Evolutionary conservation across 2,888 invertebrate genomes (phyloP).

Genomic region (Pammene fasciana): DNA sequence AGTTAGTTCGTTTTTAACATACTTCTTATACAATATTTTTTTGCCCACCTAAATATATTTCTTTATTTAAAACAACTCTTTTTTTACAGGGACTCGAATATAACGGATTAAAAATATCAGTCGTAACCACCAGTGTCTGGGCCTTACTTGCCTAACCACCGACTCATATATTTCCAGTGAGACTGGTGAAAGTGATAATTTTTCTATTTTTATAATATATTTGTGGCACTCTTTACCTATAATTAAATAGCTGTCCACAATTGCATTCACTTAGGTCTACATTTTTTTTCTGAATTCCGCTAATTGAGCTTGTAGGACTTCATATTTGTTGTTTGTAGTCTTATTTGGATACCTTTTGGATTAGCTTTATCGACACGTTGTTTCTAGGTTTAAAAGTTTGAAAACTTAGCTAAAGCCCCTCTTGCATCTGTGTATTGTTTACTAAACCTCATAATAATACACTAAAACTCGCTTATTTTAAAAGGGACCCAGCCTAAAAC

Average conservation of each 20-base stretch:
- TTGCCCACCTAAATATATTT: slow-evolving; percentile 27
- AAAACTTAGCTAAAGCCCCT: no score
- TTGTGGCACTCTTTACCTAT: slow-evolving; percentile 8
- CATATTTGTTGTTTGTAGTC: no score
- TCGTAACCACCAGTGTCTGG: slow-evolving; percentile 75
- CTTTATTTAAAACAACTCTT: slow-evolving; percentile 50
- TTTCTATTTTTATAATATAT: slow-evolving; percentile 50
- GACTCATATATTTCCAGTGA: slow-evolving; percentile 30
- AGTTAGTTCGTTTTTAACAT: not conserved
- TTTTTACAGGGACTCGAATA: slow-evolving; percentile 79
- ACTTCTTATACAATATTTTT: not conserved
- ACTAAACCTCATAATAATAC: no score
- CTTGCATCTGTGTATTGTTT: no score
- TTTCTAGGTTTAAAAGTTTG: no score
- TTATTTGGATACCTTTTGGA: no score
- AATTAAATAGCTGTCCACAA: slow-evolving; percentile 2
- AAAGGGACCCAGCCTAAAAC: no score
- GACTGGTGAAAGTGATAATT: slow-evolving; percentile 49
- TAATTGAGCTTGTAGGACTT: no score
- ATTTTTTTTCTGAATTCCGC: no score
- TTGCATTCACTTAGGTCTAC: not conserved
- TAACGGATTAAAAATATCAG: slow-evolving; percentile 73
- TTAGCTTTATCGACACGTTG: no score
- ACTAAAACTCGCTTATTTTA: no score
- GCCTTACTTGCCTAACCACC: slow-evolving; percentile 66